Evolutionary conservation across 2,888 invertebrate species (phyloP), one percentile per base, ranked within the genome.

Genomic region (Amphiduros pacificus): DNA sequence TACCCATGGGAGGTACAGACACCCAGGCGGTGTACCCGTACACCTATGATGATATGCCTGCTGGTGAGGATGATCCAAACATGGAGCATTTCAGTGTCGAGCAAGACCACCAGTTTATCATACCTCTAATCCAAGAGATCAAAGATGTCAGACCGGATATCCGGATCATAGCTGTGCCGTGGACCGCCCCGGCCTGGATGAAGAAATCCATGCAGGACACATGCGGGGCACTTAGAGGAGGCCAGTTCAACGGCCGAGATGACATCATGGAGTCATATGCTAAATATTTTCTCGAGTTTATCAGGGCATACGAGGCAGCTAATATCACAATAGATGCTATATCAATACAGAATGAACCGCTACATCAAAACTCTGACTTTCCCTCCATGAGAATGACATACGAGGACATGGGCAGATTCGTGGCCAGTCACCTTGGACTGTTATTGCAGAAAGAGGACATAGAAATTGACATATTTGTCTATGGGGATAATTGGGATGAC

Each of bases 161-260:
- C 4, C 48, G 49, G 55, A 54, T 66, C 22, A 58, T 66, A 44
- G 66, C 60, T 4, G 51, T 58, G n/a, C 66, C 66, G 22, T 66
- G 66, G 66, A 54, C 49, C 14, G 32, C 66, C 6, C 66, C 66
- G 2, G 60, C 55, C 28, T 66, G 66, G 66, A 66, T 66, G 66
- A 66, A 66, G 48, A 50, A 57, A 9, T 17, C 14, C 36, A 36
- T 11, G 36, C n/a, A n/a, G n/a, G n/a, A n/a, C n/a, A n/a, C n/a
- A n/a, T n/a, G n/a, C n/a, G n/a, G n/a, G n/a, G 17, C 11, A 11
- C 36, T 36, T 11, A 11, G 17, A 9, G 36, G 36, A 36, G 36
- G 36, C 11, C 11, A 9, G 11, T 11, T 36, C 9, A 36, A 36
- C 36, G 36, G 17, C 36, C 17, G 11, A 11, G 9, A 9, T 17